Percentiles rank a stretch among this genome's conserved stretches.
phyloP scores from a whole-genome alignment of 2,113 vertebrate genomes.

The Oncorhynchus clarkii region DNA sequence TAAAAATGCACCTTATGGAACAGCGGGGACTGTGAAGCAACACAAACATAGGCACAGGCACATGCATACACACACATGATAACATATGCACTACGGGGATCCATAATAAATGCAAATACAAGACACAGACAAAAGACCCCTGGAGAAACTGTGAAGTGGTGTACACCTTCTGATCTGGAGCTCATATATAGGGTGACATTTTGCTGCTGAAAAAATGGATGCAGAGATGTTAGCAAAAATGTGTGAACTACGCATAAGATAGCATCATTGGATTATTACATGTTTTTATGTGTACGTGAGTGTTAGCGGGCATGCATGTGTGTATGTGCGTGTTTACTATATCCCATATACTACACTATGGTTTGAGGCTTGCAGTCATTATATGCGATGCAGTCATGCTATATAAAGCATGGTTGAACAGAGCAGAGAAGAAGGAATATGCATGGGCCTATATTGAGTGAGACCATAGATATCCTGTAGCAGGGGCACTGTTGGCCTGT shows the following conservation, averaged over 20 bases:
- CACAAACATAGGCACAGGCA: no score
- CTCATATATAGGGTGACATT: no score
- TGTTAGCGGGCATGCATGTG: constrained; percentile 1
- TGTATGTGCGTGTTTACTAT: constrained; percentile 36
- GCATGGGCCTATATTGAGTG: constrained; percentile 48
- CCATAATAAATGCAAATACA: no score
- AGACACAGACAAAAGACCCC: no score
- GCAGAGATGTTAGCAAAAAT: background rate
- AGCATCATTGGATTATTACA: background rate
- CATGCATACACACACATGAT: no score
- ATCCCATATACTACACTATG: background rate
- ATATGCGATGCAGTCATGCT: constrained; percentile 53
- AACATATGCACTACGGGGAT: no score
- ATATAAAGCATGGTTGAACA: no score
- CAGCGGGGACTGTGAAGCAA: no score
- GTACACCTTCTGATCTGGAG: no score
- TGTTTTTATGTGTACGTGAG: no score
- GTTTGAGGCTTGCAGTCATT: constrained; percentile 41
- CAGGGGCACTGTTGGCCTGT: constrained; percentile 37
- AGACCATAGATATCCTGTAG: constrained; percentile 46
- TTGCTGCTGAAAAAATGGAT: background rate
- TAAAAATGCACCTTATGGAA: no score
- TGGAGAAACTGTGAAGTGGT: no score
- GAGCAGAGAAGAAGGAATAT: constrained; percentile 58
- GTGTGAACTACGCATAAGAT: background rate